Evolutionary conservation across 2,113 vertebrate genomes (phyloP), one percentile per base, ranked within the genome.

Genomic region (Macquaria ambigua): DNA sequence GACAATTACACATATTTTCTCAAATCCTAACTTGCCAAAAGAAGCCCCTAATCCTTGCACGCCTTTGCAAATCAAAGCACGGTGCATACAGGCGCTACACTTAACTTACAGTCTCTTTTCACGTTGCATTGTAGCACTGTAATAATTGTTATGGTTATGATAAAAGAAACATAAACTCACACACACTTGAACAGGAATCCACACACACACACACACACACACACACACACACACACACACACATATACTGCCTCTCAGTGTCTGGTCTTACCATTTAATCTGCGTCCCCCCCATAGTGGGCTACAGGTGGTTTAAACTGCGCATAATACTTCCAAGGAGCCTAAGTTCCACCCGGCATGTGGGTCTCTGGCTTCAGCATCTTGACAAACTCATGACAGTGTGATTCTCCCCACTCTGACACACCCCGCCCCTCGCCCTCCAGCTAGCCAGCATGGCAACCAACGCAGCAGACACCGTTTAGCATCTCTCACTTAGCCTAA

Each of bases 261-360:
- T 48, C 25, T 66, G 41, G 8, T 79, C 95, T 95, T 95, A 96
- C 96, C 95, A 96, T 95, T 96, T 96, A 12, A 96, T 88, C 90
- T 94, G 95, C 14, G 84, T 89, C 56, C 89, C 95, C 78, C 95
- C 96, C 95, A 96, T 96, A 12, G 52, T 86, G 64, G 34, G 31
- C 68, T 73, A 79, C 53, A 83, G 41, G 62, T 50, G 7, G 23
- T 15, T 50, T 50, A 58, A 64, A 59, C n/a, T 46, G 46, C 61
- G 23, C 69, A 63, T 79, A 79, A 58, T 3, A 46, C 58, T 70
- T 82, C 80, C 56, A 64, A 61, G n/a, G 20, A 88, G 52, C 67
- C 41, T 11, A 48, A 9, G 34, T 56, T 74, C 28, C 28, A 34
- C 37, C 7, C 56, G 46, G 55, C 79, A 71, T 79, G 81, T 43